Percentiles rank a stretch among this genome's conserved stretches.
Evolutionary conservation across 2,888 invertebrate genomes (phyloP).

Genomic region (Cancer borealis): DNA sequence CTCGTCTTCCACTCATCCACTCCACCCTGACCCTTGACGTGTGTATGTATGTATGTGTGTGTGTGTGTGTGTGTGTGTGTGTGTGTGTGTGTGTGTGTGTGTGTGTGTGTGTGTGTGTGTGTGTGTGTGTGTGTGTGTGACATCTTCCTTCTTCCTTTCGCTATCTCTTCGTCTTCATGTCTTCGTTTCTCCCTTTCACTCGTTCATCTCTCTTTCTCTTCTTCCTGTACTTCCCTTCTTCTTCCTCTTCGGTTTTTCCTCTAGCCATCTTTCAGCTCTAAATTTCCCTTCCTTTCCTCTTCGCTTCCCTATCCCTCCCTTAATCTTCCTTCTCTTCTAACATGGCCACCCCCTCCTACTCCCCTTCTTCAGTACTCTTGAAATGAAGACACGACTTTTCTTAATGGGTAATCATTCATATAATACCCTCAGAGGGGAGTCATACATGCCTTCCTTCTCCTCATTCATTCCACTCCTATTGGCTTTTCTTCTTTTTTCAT

Average conservation of each 20-base stretch:
- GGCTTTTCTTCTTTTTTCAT: background rate
- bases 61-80: no score
- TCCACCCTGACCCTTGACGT: background rate
- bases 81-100: no score
- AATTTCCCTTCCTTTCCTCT: background rate
- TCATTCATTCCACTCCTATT: background rate
- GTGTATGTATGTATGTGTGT: background rate
- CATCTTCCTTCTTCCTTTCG: background rate
- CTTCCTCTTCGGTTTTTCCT: background rate
- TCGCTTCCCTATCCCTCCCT: background rate
- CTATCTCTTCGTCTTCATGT: background rate
- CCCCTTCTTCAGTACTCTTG: background rate
- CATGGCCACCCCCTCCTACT: background rate
- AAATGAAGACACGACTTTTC: conserved; percentile 21
- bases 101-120: no score
- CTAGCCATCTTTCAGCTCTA: background rate
- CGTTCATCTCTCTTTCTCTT: background rate
- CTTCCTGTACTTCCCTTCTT: background rate
- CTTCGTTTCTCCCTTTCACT: background rate
- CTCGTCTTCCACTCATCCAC: conserved; percentile 24
- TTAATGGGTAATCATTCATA: background rate
- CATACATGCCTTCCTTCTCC: background rate
- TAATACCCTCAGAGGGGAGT: background rate
- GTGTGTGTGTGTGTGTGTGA: no score
- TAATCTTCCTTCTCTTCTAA: background rate